Evolutionary conservation across 2,797 vertebrate genomes (phyloP).

Genomic region (Chloroceryle amazona): DNA sequence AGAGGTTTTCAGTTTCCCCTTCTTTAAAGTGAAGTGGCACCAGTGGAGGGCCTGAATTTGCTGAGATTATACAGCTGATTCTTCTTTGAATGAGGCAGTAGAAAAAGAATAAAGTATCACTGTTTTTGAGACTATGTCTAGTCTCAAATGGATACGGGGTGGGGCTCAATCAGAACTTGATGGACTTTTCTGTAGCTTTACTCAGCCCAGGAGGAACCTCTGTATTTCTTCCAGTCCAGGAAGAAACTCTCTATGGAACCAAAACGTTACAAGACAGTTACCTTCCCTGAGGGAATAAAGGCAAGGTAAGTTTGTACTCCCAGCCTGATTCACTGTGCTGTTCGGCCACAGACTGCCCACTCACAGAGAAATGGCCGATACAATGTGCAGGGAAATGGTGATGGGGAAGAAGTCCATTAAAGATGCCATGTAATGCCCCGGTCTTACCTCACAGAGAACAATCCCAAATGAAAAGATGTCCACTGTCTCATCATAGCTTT

Average conservation of each 20-base stretch:
- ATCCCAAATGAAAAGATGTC: slow-evolving; percentile 97
- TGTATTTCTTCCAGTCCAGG: background rate
- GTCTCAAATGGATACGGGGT: background rate
- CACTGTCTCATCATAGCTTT: slow-evolving; percentile 95
- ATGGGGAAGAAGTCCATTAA: background rate
- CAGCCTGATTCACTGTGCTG: background rate
- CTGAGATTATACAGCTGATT: background rate
- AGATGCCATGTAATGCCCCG: background rate
- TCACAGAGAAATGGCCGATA: background rate
- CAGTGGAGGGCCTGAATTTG: background rate
- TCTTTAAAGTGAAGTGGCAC: slow-evolving; percentile 3
- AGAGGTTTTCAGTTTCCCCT: background rate
- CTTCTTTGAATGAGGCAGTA: background rate
- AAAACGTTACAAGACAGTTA: background rate
- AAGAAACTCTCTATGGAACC: background rate
- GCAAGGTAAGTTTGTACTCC: background rate
- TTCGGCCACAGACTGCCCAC: background rate
- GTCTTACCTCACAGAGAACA: slow-evolving; percentile 92
- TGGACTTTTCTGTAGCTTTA: background rate
- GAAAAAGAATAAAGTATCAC: background rate
- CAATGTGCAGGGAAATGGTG: background rate
- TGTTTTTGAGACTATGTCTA: background rate
- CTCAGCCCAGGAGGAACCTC: background rate
- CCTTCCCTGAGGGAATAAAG: background rate
- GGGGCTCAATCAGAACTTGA: background rate